phyloP scores from a whole-genome alignment of 2,888 invertebrate species.

The Acanthoscelides obtectus region DNA sequence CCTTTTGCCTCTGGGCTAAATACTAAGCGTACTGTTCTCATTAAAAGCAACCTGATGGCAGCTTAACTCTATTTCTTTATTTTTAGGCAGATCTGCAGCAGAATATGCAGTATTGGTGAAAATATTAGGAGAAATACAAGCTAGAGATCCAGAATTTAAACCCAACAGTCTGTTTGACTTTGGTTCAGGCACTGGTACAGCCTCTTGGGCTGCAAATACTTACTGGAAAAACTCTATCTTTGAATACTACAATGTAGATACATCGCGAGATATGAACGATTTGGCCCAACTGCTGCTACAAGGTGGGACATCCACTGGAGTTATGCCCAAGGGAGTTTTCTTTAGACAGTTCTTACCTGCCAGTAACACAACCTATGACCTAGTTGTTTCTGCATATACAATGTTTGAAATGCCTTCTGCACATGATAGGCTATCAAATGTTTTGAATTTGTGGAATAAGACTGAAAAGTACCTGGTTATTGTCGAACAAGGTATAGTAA shows the following conservation, averaged over 20 bases:
- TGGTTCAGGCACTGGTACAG: constrained; percentile 78
- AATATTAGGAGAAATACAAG: constrained; percentile 70
- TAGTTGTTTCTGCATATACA: constrained; percentile 76
- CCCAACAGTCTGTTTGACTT: constrained; percentile 83
- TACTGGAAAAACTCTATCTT: constrained; percentile 67
- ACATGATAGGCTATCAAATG: constrained; percentile 60
- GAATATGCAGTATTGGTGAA: constrained; percentile 71
- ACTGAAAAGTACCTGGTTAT: constrained; percentile 77
- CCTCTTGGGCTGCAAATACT: constrained; percentile 58
- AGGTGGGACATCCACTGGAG: constrained; percentile 59
- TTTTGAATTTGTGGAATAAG: constrained; percentile 81
- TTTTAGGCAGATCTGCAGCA: constrained; percentile 63
- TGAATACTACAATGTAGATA: constrained; percentile 84
- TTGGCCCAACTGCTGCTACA: constrained; percentile 68
- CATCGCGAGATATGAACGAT: constrained; percentile 77
- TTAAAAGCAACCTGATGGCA: no score
- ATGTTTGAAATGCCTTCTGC: constrained; percentile 73
- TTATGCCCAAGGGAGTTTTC: constrained; percentile 59
- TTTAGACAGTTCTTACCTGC: constrained; percentile 81
- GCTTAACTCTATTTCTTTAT: constrained; percentile 68
- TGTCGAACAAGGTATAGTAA: constrained; percentile 66
- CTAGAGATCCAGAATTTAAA: constrained; percentile 59
- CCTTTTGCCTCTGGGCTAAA: no score
- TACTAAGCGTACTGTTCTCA: no score
- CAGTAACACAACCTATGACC: constrained; percentile 61